Base-by-base conservation (phyloP, 2,888 invertebrate genomes). In the Tricholauxania praeusta region DNA sequence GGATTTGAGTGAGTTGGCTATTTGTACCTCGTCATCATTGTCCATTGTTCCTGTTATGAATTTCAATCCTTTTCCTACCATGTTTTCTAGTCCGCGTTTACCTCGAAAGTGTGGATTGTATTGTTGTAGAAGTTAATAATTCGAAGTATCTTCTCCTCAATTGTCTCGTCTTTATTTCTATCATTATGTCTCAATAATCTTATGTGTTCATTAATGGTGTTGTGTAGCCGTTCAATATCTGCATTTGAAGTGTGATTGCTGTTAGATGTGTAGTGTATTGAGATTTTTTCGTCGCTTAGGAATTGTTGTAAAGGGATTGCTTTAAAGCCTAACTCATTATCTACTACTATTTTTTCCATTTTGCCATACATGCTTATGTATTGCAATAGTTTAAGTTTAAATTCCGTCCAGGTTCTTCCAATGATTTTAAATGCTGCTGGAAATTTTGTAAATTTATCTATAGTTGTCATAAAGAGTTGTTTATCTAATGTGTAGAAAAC, bases 11-110 rank as follows among this genome's bases (percentile, higher is more conserved):
- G 65, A 70, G 32, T 76, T 52, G 1, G 55, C 65, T 10, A 78
- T 75, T 68, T 75, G 22, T 47, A 17, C 53, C 63, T 75, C 76
- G 70, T 76, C 78, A 22, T 78, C 74, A 48, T 64, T 71, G 64
- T 76, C 78, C 75, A 76, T 75, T 60, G 75, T 75, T 12, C 76
- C 76, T 48, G 76, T 67, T 39, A 76, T 71, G 22, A 62, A 71
- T 52, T 75, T 78, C 5, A 78, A 63, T 53, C 75, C 74, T 74
- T 73, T 75, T 15, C 74, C 72, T 19, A 77, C 12, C 5, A 75
- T 17, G 32, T 75, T 74, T 32, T 73, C 12, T 51, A 78, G 49
- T 57, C 74, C 75, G 39, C 74, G 53, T 71, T 68, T 77, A 17
- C 62, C 39, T 72, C 65, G 75, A 12, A 68, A 71, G 14, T 72